A percentile compares a stretch with the other conserved stretches of the same genome.
Conservation (phyloP, 2,113 vertebrate species). For the Dendrocopos noguchii region DNA sequence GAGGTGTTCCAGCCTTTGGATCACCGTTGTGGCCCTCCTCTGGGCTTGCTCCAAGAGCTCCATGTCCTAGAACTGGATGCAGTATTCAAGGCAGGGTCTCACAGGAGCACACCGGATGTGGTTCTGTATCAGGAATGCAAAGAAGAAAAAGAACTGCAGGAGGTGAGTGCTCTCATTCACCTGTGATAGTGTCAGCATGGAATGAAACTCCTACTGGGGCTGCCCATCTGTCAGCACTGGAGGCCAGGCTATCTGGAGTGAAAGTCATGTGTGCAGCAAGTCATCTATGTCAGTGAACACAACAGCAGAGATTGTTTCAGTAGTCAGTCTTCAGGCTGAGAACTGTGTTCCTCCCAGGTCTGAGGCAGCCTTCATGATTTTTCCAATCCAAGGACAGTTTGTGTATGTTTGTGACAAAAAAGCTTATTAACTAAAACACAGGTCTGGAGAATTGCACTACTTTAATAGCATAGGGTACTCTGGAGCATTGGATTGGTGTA, state of each 20-base stretch:
- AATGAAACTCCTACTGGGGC: not conserved
- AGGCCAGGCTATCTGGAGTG: not conserved
- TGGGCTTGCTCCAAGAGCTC: no score
- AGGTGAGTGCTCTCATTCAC: not conserved
- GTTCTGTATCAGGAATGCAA: not conserved
- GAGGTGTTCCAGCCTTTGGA: no score
- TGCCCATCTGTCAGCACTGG: not conserved
- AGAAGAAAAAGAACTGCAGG: not conserved
- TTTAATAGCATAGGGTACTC: not conserved
- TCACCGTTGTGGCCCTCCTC: no score
- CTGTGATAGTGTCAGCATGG: not conserved
- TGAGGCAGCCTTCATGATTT: not conserved
- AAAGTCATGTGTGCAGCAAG: not conserved
- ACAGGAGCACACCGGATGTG: not conserved
- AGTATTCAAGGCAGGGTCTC: no score
- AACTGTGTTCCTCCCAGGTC: not conserved
- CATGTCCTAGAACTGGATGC: no score
- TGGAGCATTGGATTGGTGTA: not conserved
- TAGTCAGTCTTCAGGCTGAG: not conserved
- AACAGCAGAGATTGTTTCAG: not conserved
- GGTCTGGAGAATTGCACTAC: not conserved
- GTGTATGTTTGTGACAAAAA: not conserved
- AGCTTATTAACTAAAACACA: not conserved
- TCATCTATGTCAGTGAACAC: not conserved
- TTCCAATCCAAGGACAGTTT: not conserved